These are phyloP conservation scores for Cylas formicarius DNA, from an alignment of 1,140 invertebrate species.

Conservation along the genomic window DNA sequence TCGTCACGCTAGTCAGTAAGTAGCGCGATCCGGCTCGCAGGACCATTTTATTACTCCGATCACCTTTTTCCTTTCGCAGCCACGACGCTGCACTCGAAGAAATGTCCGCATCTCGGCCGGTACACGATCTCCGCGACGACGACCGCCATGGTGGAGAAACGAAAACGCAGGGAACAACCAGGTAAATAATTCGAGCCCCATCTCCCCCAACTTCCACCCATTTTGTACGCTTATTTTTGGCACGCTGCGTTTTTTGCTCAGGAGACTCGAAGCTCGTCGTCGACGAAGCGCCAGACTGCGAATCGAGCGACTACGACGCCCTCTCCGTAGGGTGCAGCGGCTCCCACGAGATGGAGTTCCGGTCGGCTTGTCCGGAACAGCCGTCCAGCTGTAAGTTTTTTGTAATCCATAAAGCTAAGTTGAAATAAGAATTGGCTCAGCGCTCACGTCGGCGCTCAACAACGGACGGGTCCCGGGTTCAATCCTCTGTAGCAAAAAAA, in stretches of 20 bases:
- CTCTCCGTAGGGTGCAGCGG: slow-evolving; percentile 57
- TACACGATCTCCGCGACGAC: slow-evolving; percentile 45
- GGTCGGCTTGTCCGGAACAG: slow-evolving; percentile 49
- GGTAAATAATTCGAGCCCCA: slow-evolving; percentile 12
- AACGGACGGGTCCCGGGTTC: too few relatives aligned
- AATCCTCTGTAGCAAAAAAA: too few relatives aligned
- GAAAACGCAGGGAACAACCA: slow-evolving; percentile 35
- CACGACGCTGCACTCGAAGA: slow-evolving; percentile 53
- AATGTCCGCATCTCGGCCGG: slow-evolving; percentile 61
- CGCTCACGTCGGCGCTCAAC: too few relatives aligned
- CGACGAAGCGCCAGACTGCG: slow-evolving; percentile 36
- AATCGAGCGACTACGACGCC: slow-evolving; percentile 48
- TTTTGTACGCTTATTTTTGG: slow-evolving; percentile 1
- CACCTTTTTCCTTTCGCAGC: slow-evolving; percentile 48
- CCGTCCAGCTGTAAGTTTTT: slow-evolving; percentile 30
- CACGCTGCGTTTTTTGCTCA: slow-evolving; percentile 14
- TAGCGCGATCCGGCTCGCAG: slow-evolving; percentile 32
- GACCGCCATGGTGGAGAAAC: slow-evolving; percentile 14
- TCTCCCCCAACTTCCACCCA: neutral
- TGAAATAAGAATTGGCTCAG: too few relatives aligned
- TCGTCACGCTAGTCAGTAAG: slow-evolving; percentile 79
- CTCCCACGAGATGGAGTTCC: slow-evolving; percentile 61
- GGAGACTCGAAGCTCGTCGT: slow-evolving; percentile 18
- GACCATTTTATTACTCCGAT: neutral
- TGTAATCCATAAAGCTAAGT: too few relatives aligned